Evolutionary conservation across 2,888 invertebrate species (phyloP).

Genomic region (Philopedon plagiatum): DNA sequence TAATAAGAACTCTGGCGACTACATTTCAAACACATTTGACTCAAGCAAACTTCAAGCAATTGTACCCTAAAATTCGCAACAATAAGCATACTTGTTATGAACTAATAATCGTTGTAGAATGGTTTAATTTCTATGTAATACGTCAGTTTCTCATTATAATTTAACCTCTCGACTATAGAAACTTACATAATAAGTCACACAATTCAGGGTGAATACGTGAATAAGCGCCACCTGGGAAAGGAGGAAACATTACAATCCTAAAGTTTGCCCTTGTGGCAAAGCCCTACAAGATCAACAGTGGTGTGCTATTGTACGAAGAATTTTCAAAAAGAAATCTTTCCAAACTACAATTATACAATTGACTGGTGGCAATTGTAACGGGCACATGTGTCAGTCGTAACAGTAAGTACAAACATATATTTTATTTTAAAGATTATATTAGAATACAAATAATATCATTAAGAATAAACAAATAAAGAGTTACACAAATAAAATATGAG

Average conservation of each 20-base stretch:
- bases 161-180: slow-evolving; percentile 34
- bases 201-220: slow-evolving; percentile 29
- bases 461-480: too few species aligned
- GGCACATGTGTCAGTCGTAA: too few species aligned
- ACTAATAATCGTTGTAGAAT: slow-evolving; percentile 23
- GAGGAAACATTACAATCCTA: slow-evolving; percentile 32
- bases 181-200: slow-evolving; percentile 41
- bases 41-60: not conserved
- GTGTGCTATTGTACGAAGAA: not conserved
- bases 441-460: too few species aligned
- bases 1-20: too few species aligned
- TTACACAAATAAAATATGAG: too few species aligned
- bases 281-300: slow-evolving; percentile 24
- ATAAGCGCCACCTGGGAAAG: slow-evolving; percentile 32
- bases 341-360: too few species aligned
- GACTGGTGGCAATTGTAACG: too few species aligned
- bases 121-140: slow-evolving; percentile 36
- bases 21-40: not conserved
- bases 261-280: slow-evolving; percentile 32
- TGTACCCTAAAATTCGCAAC: slow-evolving; percentile 7
- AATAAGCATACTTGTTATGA: slow-evolving; percentile 10
- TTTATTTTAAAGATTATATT: too few species aligned
- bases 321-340: too few species aligned
- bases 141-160: slow-evolving; percentile 39
- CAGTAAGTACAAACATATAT: too few species aligned